Base-by-base conservation (phyloP, 2,797 vertebrate species). In the Eleutherodactylus coqui region DNA sequence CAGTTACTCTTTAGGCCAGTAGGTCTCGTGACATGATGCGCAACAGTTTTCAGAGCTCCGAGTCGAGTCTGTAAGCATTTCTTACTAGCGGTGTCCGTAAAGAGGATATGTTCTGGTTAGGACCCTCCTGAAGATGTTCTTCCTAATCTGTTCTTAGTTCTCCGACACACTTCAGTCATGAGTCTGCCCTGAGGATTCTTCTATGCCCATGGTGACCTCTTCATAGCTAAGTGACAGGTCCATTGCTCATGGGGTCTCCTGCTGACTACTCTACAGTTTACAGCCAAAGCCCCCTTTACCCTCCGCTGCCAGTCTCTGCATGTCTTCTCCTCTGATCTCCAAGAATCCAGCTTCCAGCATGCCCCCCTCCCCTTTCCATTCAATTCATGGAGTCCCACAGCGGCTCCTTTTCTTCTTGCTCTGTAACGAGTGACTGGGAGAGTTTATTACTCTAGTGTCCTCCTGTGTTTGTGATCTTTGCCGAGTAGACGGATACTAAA, bases 251-350 rank as follows among this genome's bases (percentile, higher is more conserved):
- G 45, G 51, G 79, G 55, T 29, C 62, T 69, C 69, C 58, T 64
- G 29, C 43, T 51, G 78, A 76, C 60, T 38, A 49, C 36, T 81
- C 73, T 34, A 51, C 55, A 81, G 75, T 51, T 64, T 69, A 49
- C 55, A 67, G 64, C 75, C 34, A 51, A 27, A 76, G n/a, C n/a
- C 53, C 67, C 64, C 32, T 49, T 58, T 75, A 60, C 34, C 45
- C 58, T 75, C 69, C 53, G 41, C 45, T 75, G 58, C 43, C 29
- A 75, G 43, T 76, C 79, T 82, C 77, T 62, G 77, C 19, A 51
- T 75, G 77, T 47, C 27, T 10, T 41, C 84, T 78, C 14, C 83
- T 67, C 79, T 82, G 85, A 82, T 86, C 85, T 77, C 45, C 55
- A 8, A 75, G 70, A 51, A 34, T 0, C 5, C 27, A 27, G 27